Base-by-base conservation (phyloP, 1,140 invertebrate genomes). In the Nebria ingens region DNA sequence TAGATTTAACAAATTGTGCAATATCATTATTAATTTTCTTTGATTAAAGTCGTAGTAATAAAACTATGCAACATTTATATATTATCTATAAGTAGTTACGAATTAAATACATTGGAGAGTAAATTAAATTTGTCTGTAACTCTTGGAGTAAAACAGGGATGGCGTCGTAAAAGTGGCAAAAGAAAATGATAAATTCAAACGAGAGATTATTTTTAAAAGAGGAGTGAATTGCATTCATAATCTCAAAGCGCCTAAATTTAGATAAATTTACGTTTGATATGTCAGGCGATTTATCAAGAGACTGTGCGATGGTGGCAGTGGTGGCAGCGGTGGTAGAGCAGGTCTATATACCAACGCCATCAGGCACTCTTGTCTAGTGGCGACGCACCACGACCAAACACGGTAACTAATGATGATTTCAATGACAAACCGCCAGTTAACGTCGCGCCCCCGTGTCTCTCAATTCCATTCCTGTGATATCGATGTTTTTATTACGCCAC, bases 401-500 rank as follows among this genome's bases (percentile, higher is more conserved):
- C 40, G 40, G 40, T 45, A 45, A 45, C 40, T 45, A 45, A 45
- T 45, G 40, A 45, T 45, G 40, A 45, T 45, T 45, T 45, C 40
- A 45, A 45, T 45, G 40, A 45, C 40, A 17, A 45, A 3, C 40
- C 40, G 40, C 40, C 40, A 45, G 40, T 45, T 45, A 45, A 9
- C 40, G 15, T 12, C 17, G 40, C 40, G n/a, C n/a, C n/a, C 15
- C 15, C 6, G 40, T 45, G 40, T 17, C 40, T n/a, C n/a, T 45
- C 40, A 34, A 34, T 45, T 45, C 40, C 15, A 17, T 4, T 9
- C 40, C 25, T 6, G 13, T 45, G 40, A 45, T 45, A 45, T 17
- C 40, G 51, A 53, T 52, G 52, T 57, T 57, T 51, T 57, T 57
- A 29, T 52, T 23, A 38, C 19, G 20, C 21, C 38, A 52, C 51